A percentile compares a stretch with the other conserved stretches of the same genome.
Evolutionary conservation across 2,888 invertebrate species (phyloP).

Genomic region (Nysson spinosus): DNA sequence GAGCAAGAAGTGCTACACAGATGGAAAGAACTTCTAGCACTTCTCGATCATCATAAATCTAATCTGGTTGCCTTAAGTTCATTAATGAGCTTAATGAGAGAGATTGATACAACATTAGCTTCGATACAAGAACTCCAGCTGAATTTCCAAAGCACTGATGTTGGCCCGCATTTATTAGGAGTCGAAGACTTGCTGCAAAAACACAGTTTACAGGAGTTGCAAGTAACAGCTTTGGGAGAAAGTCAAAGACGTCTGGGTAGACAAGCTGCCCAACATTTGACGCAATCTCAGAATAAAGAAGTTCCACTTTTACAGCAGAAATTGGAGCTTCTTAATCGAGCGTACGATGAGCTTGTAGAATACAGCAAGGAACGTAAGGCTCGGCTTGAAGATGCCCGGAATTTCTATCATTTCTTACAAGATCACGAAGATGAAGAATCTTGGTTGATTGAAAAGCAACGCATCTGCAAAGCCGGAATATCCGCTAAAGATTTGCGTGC

Average conservation of each 20-base stretch:
- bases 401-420: conserved; percentile 96
- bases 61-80: conserved; percentile 89
- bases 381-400: conserved; percentile 93
- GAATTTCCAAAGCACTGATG: conserved; percentile 89
- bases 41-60: conserved; percentile 90
- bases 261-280: conserved; percentile 77
- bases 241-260: conserved; percentile 88
- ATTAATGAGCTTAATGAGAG: conserved; percentile 92
- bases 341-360: conserved; percentile 86
- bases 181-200: conserved; percentile 97
- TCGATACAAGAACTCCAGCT: conserved; percentile 90
- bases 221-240: conserved; percentile 91
- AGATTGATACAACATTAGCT: conserved; percentile 92
- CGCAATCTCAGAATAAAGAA: conserved; percentile 70
- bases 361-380: conserved; percentile 88
- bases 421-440: conserved; percentile 99
- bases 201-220: conserved; percentile 92
- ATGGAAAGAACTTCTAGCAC: conserved; percentile 91
- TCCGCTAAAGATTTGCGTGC: conserved; percentile 95
- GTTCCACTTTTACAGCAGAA: conserved; percentile 83
- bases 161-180: conserved; percentile 94
- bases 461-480: conserved; percentile 94
- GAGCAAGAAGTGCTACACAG: conserved; percentile 89
- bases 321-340: conserved; percentile 86
- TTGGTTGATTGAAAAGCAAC: conserved; percentile 96